These are phyloP conservation scores for Zeuzera pyrina DNA, from an alignment of 2,888 invertebrate genomes.

Conservation along the genomic window DNA sequence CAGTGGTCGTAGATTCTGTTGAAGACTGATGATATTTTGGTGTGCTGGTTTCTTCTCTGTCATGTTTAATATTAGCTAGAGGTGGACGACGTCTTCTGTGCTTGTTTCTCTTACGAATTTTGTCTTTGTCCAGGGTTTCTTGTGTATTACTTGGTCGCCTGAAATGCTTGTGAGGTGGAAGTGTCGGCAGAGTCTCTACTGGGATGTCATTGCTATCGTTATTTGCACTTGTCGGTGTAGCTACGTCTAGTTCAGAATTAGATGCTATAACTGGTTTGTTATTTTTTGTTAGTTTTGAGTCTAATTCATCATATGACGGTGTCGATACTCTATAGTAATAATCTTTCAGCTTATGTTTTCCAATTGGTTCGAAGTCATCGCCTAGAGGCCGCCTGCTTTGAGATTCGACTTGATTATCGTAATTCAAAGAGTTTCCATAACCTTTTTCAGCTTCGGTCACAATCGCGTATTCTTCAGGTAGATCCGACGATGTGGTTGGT, in stretches of 20 bases:
- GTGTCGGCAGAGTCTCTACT: slow-evolving; percentile 51
- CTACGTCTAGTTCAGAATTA: slow-evolving; percentile 21
- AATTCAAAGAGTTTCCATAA: slow-evolving; percentile 55
- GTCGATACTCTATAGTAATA: slow-evolving; percentile 64
- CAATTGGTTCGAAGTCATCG: slow-evolving; percentile 62
- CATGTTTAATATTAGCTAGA: slow-evolving; percentile 35
- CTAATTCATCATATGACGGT: slow-evolving; percentile 45
- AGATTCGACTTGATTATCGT: slow-evolving; percentile 53
- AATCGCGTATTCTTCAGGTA: slow-evolving; percentile 53
- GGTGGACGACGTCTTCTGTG: slow-evolving; percentile 58
- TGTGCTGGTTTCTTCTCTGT: slow-evolving; percentile 38
- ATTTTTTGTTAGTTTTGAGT: slow-evolving; percentile 50
- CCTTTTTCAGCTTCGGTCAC: slow-evolving; percentile 57
- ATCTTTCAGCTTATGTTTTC: slow-evolving; percentile 56
- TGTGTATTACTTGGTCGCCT: slow-evolving; percentile 42
- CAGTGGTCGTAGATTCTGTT: slow-evolving; percentile 32
- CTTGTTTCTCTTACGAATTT: slow-evolving; percentile 57
- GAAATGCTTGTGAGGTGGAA: slow-evolving; percentile 61
- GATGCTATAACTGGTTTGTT: slow-evolving; percentile 35
- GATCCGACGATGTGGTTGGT: slow-evolving; percentile 36
- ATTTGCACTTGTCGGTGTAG: slow-evolving; percentile 24
- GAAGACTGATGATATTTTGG: slow-evolving; percentile 25
- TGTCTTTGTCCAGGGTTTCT: slow-evolving; percentile 43
- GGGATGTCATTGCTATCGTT: slow-evolving; percentile 37
- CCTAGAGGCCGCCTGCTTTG: slow-evolving; percentile 62